phyloP scores from a whole-genome alignment of 2,113 vertebrate species.

The Atrichornis clamosus region DNA sequence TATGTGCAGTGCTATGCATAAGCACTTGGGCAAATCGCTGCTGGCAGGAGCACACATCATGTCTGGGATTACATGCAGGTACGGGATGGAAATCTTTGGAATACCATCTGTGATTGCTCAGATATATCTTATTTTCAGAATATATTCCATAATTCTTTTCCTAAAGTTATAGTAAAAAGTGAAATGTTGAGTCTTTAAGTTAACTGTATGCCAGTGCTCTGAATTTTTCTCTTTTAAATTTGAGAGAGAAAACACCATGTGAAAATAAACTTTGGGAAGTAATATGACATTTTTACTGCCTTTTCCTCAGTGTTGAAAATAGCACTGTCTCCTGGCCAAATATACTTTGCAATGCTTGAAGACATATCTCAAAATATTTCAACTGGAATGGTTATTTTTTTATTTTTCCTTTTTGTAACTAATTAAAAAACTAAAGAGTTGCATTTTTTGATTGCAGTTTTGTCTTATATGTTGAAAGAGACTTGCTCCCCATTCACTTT shows the following conservation, averaged over 20 bases:
- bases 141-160: neutral
- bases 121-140: neutral
- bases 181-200: neutral
- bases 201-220: neutral
- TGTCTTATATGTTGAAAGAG: neutral
- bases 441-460: neutral
- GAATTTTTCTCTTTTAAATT: neutral
- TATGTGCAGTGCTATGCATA: neutral
- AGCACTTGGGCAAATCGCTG: neutral
- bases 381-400: neutral
- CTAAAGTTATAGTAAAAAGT: neutral
- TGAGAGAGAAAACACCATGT: conserved; percentile 7
- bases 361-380: neutral
- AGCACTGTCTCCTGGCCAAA: neutral
- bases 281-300: neutral
- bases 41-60: neutral
- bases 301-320: neutral
- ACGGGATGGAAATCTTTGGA: neutral
- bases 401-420: neutral
- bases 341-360: neutral
- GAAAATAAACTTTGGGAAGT: conserved; percentile 10
- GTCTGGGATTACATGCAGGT: neutral
- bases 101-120: neutral
- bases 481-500: neutral
- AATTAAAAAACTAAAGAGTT: neutral